Percentiles rank a stretch among this genome's conserved stretches.
These are phyloP conservation scores for Drosophila baimaii DNA, from an alignment of 1,140 invertebrate genomes.

Conservation along the genomic window DNA sequence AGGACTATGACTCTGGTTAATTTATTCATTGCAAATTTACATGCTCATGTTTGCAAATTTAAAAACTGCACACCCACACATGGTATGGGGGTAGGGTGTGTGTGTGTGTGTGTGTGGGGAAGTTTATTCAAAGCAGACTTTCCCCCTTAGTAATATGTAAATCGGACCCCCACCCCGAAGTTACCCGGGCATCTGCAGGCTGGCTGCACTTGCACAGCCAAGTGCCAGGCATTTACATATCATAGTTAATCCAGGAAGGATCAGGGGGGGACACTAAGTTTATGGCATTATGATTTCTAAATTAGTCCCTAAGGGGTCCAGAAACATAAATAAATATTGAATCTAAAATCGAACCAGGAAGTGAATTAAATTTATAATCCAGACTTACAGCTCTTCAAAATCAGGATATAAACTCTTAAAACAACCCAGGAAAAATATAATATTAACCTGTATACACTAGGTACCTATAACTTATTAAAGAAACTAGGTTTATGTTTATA, in stretches of 20 bases:
- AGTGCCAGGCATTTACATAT: conserved; percentile 72
- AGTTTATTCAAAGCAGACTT: conserved; percentile 81
- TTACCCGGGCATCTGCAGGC: conserved; percentile 33
- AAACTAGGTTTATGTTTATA: no score
- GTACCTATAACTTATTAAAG: no score
- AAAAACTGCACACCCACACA: conserved; percentile 65
- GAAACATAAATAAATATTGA: background rate
- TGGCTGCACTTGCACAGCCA: conserved; percentile 39
- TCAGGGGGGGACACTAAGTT: background rate
- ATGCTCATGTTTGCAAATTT: conserved; percentile 81
- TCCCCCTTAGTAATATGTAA: conserved; percentile 75
- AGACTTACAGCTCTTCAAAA: no score
- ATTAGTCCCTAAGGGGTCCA: conserved; percentile 1
- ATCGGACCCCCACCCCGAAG: conserved; percentile 47
- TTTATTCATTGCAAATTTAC: conserved; percentile 82
- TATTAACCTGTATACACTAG: no score
- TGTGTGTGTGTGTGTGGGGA: conserved; percentile 10
- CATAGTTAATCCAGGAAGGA: conserved; percentile 52
- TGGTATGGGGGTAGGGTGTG: background rate
- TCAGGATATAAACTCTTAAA: no score
- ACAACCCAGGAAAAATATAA: no score
- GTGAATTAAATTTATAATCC: no score
- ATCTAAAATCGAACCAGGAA: no score
- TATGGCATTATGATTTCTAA: conserved; percentile 22
- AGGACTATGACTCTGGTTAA: conserved; percentile 62